phyloP scores from a whole-genome alignment of 2,113 vertebrate genomes.

The Hepsetus odoe region DNA sequence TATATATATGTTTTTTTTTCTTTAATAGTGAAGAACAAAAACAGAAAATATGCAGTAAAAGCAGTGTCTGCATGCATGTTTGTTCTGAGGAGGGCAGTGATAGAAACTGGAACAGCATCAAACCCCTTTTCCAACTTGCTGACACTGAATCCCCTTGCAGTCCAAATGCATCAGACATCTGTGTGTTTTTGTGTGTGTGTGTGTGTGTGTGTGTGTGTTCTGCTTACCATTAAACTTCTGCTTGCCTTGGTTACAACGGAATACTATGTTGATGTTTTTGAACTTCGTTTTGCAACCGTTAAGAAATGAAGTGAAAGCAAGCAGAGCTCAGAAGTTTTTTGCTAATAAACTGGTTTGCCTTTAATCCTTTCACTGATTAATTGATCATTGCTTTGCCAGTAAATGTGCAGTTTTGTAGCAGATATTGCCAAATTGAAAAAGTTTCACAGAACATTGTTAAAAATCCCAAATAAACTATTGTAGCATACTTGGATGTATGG shows the following conservation, averaged over 20 bases:
- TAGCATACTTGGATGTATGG: too few relatives aligned
- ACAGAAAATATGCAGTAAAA: not conserved
- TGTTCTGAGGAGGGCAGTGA: not conserved
- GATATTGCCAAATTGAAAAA: too few relatives aligned
- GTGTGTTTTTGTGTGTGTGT: conserved; percentile 23
- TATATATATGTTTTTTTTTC: too few relatives aligned
- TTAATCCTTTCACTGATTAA: too few relatives aligned
- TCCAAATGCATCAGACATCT: conserved; percentile 51
- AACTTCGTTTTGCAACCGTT: not conserved
- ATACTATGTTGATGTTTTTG: conserved; percentile 26
- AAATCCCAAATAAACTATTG: too few relatives aligned
- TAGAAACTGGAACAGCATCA: conserved; percentile 33
- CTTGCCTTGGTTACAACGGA: conserved; percentile 38
- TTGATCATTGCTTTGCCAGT: too few relatives aligned
- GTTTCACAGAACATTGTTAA: too few relatives aligned
- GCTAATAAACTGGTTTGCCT: not conserved
- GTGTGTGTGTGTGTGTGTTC: conserved; percentile 22
- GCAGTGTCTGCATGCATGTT: not conserved
- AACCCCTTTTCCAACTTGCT: conserved; percentile 22
- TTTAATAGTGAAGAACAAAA: not conserved
- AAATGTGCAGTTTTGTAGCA: too few relatives aligned
- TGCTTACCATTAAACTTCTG: conserved; percentile 40
- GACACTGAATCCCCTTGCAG: conserved; percentile 32
- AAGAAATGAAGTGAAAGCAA: conserved; percentile 1
- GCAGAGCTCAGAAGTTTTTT: not conserved